A percentile compares a stretch with the other conserved stretches of the same genome.
These are phyloP conservation scores for Girardinichthys multiradiatus DNA, from an alignment of 2,113 vertebrate species.

Conservation along the genomic window DNA sequence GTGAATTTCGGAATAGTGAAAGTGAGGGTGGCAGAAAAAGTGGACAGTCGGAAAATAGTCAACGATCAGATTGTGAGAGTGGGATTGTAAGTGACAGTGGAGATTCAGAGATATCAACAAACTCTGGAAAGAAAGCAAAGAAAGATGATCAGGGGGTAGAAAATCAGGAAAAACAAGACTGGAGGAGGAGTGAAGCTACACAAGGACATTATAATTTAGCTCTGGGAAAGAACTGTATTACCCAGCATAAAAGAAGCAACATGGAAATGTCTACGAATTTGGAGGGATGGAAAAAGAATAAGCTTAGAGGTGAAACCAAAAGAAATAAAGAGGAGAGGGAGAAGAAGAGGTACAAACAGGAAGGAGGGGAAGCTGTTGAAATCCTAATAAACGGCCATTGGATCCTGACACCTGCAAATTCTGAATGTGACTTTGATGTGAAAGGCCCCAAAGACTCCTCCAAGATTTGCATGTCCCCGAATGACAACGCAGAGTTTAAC, in stretches of 20 bases:
- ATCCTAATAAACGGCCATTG: conserved; percentile 80
- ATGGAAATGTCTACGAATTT: conserved; percentile 56
- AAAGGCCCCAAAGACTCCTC: conserved; percentile 47
- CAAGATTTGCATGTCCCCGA: conserved; percentile 50
- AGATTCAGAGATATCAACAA: conserved; percentile 83
- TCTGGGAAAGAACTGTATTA: background rate
- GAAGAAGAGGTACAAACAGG: conserved; percentile 72
- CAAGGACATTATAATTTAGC: background rate
- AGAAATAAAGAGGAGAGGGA: conserved; percentile 72
- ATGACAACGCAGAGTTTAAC: conserved; percentile 45
- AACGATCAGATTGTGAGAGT: conserved; percentile 90
- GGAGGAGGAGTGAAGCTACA: background rate
- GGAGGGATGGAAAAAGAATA: conserved; percentile 46
- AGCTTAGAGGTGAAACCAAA: conserved; percentile 51
- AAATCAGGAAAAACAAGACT: conserved; percentile 57
- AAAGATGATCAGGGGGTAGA: conserved; percentile 33
- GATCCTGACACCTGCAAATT: conserved; percentile 74
- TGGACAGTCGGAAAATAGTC: conserved; percentile 73
- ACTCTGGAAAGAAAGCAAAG: conserved; percentile 77
- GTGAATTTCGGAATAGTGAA: conserved; percentile 78
- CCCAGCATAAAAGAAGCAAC: conserved; percentile 14
- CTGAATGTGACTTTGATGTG: conserved; percentile 63
- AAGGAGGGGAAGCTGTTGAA: conserved; percentile 84
- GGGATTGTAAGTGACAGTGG: conserved; percentile 90
- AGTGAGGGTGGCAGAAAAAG: conserved; percentile 57